Evolutionary conservation across 2,888 invertebrate genomes (phyloP), one percentile per base, ranked within the genome.

Genomic region (Sarcophaga variegata): DNA sequence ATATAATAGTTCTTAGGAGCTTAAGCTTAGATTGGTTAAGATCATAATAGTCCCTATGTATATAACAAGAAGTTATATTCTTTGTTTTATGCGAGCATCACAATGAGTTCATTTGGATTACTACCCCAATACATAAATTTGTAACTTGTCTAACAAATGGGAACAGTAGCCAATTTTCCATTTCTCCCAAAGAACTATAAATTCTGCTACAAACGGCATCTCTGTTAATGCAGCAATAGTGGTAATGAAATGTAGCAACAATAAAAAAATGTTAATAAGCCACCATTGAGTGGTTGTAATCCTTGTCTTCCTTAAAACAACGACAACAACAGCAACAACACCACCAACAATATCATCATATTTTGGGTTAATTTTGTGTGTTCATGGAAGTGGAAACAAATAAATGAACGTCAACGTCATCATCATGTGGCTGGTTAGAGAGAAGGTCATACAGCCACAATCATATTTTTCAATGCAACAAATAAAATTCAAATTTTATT

Each of bases 231-330:
- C 17, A 54, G 17, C 54, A 54, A 14, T 54, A 4, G 3, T 54
- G 17, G 54, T 54, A 54, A 69, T 25, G n/a, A 1, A 22, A 49
- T 45, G 69, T 37, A 64, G 74, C 64, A 75, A 64, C 59, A 75
- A 27, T 63, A 77, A 81, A 81, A 86, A 87, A 83, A 81, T 81
- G 83, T 87, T 87, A 87, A 87, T 87, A 87, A 84, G 84, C 84
- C 84, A 84, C 81, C 81, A 87, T 81, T 82, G 84, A 84, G 84
- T 67, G 81, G 70, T 81, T 84, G 70, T 74, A 14, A 54, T 54
- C 54, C 54, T 54, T 54, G 54, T 54, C 14, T 54, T 69, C 49
- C 47, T 84, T 81, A 75, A 62, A 82, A 82, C 75, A 37, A 75
- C 67, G 59, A 81, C 74, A 37, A 71, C 67, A 82, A 81, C 75